Evolutionary conservation across 2,888 invertebrate species (phyloP).

Genomic region (Subacronicta megacephala): DNA sequence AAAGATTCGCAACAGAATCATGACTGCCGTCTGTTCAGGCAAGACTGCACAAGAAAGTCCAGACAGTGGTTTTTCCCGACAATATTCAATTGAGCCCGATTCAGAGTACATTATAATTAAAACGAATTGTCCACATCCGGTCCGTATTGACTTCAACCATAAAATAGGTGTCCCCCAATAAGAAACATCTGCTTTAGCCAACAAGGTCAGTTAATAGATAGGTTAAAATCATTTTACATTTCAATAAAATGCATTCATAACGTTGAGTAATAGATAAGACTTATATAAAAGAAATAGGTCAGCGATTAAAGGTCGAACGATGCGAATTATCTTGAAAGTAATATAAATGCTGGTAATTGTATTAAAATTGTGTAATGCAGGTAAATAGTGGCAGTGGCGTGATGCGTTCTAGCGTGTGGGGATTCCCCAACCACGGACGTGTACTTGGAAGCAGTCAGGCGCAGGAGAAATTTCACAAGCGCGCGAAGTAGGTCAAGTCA

Average conservation of each 20-base stretch:
- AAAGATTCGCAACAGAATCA: no score
- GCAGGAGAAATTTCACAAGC: constrained; percentile 88
- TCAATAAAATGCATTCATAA: constrained; percentile 49
- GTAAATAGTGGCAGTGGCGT: constrained; percentile 50
- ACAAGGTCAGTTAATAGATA: constrained; percentile 75
- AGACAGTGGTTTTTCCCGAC: constrained; percentile 45
- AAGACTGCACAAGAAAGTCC: constrained; percentile 32
- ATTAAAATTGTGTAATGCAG: constrained; percentile 52
- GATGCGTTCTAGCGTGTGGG: constrained; percentile 65
- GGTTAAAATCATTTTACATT: constrained; percentile 70
- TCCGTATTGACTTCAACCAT: constrained; percentile 76
- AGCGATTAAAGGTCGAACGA: constrained; percentile 19
- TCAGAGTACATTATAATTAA: constrained; percentile 77
- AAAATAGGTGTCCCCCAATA: constrained; percentile 84
- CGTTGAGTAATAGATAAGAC: constrained; percentile 10
- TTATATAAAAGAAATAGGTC: constrained; percentile 39
- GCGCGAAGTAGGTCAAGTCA: constrained; percentile 85
- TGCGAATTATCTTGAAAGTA: constrained; percentile 14
- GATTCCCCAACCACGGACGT: constrained; percentile 77
- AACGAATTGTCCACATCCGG: constrained; percentile 86
- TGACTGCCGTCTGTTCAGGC: no score
- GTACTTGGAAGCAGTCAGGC: constrained; percentile 81
- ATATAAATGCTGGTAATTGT: constrained; percentile 27
- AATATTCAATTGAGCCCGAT: constrained; percentile 58
- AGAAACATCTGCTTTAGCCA: constrained; percentile 80